Evolutionary conservation across 2,113 vertebrate species (phyloP).

Genomic region (Proterorhinus semilunaris): DNA sequence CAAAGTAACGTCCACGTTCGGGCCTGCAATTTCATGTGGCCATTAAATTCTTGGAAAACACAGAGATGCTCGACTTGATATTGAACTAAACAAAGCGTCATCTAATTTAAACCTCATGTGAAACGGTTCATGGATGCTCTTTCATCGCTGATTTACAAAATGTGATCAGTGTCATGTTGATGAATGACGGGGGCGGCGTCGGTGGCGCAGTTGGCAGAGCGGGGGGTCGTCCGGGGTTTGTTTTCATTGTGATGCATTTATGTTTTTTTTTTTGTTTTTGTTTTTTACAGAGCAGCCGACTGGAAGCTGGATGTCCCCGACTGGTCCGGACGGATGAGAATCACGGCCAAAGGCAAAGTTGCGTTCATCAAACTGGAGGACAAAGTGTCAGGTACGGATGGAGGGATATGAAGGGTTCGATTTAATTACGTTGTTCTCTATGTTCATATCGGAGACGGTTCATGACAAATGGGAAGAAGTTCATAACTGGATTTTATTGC

Average conservation of each 20-base stretch:
- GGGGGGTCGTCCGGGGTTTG: not conserved
- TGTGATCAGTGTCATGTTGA: not conserved
- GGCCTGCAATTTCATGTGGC: no score
- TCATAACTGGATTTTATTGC: no score
- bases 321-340: conserved; percentile 90
- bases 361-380: conserved; percentile 93
- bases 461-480: no score
- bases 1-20: no score
- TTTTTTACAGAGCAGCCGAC: conserved; percentile 88
- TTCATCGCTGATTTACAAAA: not conserved
- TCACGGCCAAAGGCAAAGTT: conserved; percentile 90
- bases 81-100: not conserved
- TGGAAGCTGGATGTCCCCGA: conserved; percentile 94
- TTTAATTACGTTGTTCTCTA: no score
- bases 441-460: no score
- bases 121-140: not conserved
- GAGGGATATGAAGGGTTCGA: no score
- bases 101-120: not conserved
- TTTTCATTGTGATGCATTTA: not conserved
- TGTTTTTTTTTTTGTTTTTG: not conserved
- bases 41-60: no score
- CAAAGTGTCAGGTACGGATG: conserved; percentile 91
- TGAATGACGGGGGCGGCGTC: no score
- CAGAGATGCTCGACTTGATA: not conserved
- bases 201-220: no score